Base-by-base conservation (phyloP, 1,140 invertebrate genomes). In the Lamellibrachia luymesi region DNA sequence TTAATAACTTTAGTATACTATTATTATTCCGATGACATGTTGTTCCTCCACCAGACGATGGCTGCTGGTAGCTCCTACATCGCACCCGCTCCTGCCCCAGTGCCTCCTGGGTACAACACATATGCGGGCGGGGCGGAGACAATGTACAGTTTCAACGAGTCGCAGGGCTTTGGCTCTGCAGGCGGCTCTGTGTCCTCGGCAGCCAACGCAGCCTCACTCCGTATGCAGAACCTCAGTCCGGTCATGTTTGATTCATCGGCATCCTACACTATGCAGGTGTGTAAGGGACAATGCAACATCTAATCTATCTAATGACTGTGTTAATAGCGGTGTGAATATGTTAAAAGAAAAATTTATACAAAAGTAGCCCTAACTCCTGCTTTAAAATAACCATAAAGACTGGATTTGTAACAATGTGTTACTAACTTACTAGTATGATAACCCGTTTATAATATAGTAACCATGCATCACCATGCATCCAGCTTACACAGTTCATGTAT, bases 221-320 rank as follows among this genome's bases (percentile, higher is more conserved):
- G 92, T 51, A 92, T 38, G 49, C 91, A 91, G 13, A 91, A 91
- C 51, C 91, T 91, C 91, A 91, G 91, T 27, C 91, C 51, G 4
- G 91, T 51, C 8, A 91, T 50, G 64, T 80, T 80, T 51, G 92
- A 49, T 25, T 52, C 56, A 50, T 64, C 64, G 4, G 64, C 64
- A 2, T 80, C 64, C 13, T 80, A 80, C 64, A 80, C 64, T 17
- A 80, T 80, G 64, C 64, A 80, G 13, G 64, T 80, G 13, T 8
- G 64, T 80, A 2, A 80, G 38, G 38, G 38, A 38, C 38, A 38
- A 38, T 38, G 38, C 38, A 38, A 38, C 38, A 38, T 38, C 38
- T 38, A 38, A 38, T 38, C 38, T 38, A 38, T 38, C 38, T 38
- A 38, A n/a, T n/a, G n/a, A n/a, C n/a, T n/a, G n/a, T n/a, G n/a